Evolutionary conservation across 2,797 vertebrate species (phyloP), one percentile per base, ranked within the genome.

Genomic region (Adelosebastes latens): DNA sequence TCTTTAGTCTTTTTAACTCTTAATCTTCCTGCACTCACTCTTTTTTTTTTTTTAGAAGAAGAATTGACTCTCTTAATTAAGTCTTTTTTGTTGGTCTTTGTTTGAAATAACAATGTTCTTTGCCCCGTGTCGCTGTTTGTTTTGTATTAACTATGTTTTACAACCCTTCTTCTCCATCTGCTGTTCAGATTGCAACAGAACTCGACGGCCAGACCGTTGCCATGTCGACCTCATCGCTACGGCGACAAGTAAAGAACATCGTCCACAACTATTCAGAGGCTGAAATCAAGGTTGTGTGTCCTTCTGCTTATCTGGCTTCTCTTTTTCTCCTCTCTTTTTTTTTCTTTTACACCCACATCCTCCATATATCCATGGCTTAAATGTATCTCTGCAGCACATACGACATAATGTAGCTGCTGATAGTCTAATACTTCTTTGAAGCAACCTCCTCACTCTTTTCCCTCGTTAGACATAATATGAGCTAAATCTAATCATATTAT

Each of bases 181-280:
- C 70, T 68, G 14, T 81, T 92, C 81, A 96, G 95, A 94, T 95
- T 93, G 84, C 84, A 87, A 85, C 82, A 83, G 88, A 93, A 91
- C 88, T 93, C 70, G 85, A 94, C 87, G 92, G 93, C 87, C 92
- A 94, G 92, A 91, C 94, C 90, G 95, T 96, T 96, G 95, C 95
- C 95, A 98, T 98, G 97, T 98, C 97, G 93, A 98, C 97, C 89
- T 98, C 97, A 80, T 98, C 97, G 52, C 94, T 98, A 88, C 96
- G 97, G 90, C 97, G 97, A 86, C 97, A 98, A 96, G 96, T 98
- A 94, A 98, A 98, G 92, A 98, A 98, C 92, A 98, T 98, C 32
- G 97, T 98, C 85, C 97, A 98, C 94, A 98, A 98, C 94, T 98
- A 98, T 92, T 98, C 97, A 8, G 97, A 98, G 94, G 97, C 97